Evolutionary conservation across 2,888 invertebrate genomes (phyloP).

Genomic region (Tinea trinotella): DNA sequence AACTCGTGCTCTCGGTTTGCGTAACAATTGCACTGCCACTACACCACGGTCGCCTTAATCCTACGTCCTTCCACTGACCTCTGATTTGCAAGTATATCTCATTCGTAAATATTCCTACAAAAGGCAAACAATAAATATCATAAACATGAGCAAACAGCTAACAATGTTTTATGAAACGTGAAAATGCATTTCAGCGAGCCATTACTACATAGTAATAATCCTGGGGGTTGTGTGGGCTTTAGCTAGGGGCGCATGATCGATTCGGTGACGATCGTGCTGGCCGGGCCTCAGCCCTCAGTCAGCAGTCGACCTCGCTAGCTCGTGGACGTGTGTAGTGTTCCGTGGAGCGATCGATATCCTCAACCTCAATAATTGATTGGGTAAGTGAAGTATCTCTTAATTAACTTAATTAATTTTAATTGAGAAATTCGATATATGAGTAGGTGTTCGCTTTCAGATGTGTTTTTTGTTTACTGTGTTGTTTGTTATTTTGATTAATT

Average conservation of each 20-base stretch:
- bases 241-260: background rate
- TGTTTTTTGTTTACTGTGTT: too few species aligned
- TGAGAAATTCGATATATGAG: too few species aligned
- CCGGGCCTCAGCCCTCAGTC: slow-evolving; percentile 12
- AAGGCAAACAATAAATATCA: too few species aligned
- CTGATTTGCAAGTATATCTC: too few species aligned
- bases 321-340: background rate
- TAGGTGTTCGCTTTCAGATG: too few species aligned
- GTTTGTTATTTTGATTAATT: background rate
- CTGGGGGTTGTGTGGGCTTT: background rate
- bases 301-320: slow-evolving; percentile 2
- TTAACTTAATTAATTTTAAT: background rate
- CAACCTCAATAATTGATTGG: background rate
- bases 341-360: slow-evolving; percentile 12
- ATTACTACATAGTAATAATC: background rate
- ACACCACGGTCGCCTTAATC: too few species aligned
- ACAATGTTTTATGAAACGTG: slow-evolving; percentile 7
- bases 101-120: too few species aligned
- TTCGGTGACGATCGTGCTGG: background rate
- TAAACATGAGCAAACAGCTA: background rate
- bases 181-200: slow-evolving; percentile 8
- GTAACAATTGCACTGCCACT: too few species aligned
- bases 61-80: too few species aligned
- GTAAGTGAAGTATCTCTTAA: slow-evolving; percentile 7
- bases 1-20: too few species aligned